Evolutionary conservation across 2,797 vertebrate genomes (phyloP).

Genomic region (Vespertilio murinus): DNA sequence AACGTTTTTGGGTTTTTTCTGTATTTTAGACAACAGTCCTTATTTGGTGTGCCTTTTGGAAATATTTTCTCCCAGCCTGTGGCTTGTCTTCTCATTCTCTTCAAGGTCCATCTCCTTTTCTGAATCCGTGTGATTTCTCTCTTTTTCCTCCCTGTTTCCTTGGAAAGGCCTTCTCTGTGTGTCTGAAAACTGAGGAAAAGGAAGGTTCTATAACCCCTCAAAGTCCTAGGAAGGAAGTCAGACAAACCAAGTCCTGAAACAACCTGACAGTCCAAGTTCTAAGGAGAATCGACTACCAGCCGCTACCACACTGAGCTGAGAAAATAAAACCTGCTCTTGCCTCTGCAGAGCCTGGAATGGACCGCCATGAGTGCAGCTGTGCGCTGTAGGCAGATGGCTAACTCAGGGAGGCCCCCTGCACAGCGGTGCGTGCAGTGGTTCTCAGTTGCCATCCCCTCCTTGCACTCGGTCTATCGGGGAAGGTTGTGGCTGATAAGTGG

Average conservation of each 20-base stretch:
- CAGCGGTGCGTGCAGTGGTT: rapidly evolving
- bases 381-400: not conserved
- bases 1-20: not conserved
- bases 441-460: not conserved
- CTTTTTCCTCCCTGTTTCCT: not conserved
- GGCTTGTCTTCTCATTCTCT: not conserved
- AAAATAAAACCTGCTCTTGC: not conserved
- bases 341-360: not conserved
- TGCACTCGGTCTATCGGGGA: not conserved
- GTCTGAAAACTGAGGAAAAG: conserved; percentile 39
- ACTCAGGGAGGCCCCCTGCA: not conserved
- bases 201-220: not conserved
- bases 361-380: not conserved
- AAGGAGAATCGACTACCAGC: not conserved
- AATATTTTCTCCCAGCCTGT: not conserved
- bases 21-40: not conserved
- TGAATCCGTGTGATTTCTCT: not conserved
- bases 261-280: not conserved
- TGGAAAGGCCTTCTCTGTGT: conserved; percentile 18
- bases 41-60: not conserved
- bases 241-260: not conserved
- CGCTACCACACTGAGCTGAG: not conserved
- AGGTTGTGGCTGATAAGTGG: not conserved
- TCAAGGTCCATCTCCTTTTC: not conserved
- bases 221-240: not conserved